These are phyloP conservation scores for Vulpes ferrilata DNA, from an alignment of 2,113 vertebrate genomes.

Conservation along the genomic window DNA sequence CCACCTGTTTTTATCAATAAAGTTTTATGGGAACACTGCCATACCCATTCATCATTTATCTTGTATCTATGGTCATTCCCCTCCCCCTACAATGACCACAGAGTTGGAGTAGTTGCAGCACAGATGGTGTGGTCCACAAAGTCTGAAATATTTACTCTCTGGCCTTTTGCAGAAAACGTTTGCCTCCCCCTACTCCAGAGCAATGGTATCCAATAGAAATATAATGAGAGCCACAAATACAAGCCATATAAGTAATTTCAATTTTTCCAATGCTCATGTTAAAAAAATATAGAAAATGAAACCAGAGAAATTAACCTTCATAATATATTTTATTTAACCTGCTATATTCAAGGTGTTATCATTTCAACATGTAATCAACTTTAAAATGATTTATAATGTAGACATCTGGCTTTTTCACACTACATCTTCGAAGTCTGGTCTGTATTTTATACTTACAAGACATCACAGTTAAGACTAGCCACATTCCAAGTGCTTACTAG, in stretches of 20 bases:
- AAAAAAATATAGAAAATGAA: neutral
- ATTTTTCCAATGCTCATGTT: neutral
- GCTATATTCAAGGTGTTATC: neutral
- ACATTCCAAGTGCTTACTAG: neutral
- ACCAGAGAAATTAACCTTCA: neutral
- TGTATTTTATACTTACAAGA: neutral
- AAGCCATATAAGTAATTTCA: neutral
- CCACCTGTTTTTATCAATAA: neutral
- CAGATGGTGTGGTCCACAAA: neutral
- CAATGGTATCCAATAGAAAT: neutral
- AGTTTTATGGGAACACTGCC: constrained; percentile 32
- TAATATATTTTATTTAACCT: neutral
- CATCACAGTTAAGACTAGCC: neutral
- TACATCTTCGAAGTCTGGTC: neutral
- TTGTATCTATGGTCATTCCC: neutral
- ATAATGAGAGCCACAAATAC: neutral
- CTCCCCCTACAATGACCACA: neutral
- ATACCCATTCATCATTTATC: neutral
- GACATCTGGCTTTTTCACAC: neutral
- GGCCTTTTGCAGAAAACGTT: neutral
- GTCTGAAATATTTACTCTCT: neutral
- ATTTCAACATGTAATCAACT: neutral
- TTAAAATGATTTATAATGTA: neutral
- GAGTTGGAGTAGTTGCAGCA: neutral
- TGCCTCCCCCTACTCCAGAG: neutral